A percentile compares a stretch with the other conserved stretches of the same genome.
phyloP scores from a whole-genome alignment of 2,113 vertebrate species.

The Collichthys lucidus region DNA sequence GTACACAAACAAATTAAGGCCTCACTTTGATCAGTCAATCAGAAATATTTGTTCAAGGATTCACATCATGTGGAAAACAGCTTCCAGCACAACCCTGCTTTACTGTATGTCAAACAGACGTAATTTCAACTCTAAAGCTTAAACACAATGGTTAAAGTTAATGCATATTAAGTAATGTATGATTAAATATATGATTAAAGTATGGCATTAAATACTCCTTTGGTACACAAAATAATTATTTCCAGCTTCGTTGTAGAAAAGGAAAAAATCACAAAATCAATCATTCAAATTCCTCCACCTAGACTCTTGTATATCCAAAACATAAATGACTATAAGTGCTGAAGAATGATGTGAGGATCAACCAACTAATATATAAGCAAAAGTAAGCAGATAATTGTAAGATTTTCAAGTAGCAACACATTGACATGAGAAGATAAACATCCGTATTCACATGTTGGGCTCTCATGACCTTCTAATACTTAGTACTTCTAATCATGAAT shows the following conservation, averaged over 20 bases:
- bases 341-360: not conserved
- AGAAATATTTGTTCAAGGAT: slow-evolving; percentile 48
- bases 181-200: slow-evolving; percentile 62
- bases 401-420: not conserved
- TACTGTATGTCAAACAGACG: slow-evolving; percentile 56
- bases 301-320: not conserved
- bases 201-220: not conserved
- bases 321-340: not conserved
- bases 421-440: not conserved
- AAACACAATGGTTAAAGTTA: not conserved
- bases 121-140: slow-evolving; percentile 31
- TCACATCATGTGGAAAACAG: slow-evolving; percentile 56
- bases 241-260: slow-evolving; percentile 2
- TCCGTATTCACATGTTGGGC: not conserved
- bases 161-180: not conserved
- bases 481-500: not conserved
- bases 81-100: slow-evolving; percentile 57
- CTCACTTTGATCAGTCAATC: slow-evolving; percentile 57
- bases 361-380: not conserved
- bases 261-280: not conserved
- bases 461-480: too few species aligned
- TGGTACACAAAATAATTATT: not conserved
- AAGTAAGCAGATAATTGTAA: not conserved
- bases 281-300: not conserved
- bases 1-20: slow-evolving; percentile 34